These are phyloP conservation scores for Vicugna pacos DNA, from an alignment of 2,113 vertebrate species.

Conservation along the genomic window DNA sequence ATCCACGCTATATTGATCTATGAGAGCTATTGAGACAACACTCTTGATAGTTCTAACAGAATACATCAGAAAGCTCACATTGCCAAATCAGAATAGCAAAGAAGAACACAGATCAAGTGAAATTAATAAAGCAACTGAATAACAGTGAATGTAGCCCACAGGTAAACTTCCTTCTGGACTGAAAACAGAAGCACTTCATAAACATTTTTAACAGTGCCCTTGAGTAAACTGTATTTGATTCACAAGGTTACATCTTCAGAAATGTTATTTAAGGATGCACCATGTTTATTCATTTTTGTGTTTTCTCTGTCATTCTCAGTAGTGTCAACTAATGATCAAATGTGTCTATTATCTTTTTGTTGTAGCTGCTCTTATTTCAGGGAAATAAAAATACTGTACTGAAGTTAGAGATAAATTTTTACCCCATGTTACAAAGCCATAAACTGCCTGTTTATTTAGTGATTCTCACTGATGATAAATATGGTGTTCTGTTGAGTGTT, in stretches of 20 bases:
- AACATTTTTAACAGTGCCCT: constrained; percentile 63
- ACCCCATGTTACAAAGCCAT: background rate
- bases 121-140: constrained; percentile 79
- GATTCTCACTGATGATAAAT: constrained; percentile 58
- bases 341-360: constrained; percentile 43
- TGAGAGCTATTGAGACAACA: background rate
- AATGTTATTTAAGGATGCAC: constrained; percentile 60
- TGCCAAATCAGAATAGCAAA: constrained; percentile 58
- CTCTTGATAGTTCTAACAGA: background rate
- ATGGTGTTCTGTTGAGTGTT: background rate
- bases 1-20: background rate
- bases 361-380: constrained; percentile 36
- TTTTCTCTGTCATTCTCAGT: constrained; percentile 61
- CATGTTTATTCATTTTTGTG: constrained; percentile 63
- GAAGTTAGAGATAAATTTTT: constrained; percentile 57
- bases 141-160: constrained; percentile 67
- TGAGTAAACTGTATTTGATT: constrained; percentile 41
- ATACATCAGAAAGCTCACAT: background rate
- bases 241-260: constrained; percentile 64
- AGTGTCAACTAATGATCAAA: constrained; percentile 61
- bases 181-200: constrained; percentile 70
- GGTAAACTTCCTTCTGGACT: constrained; percentile 63
- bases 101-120: constrained; percentile 65
- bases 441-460: constrained; percentile 45
- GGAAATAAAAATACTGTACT: constrained; percentile 32